Base-by-base conservation (phyloP, 2,113 vertebrate species). In the Callipepla squamata region DNA sequence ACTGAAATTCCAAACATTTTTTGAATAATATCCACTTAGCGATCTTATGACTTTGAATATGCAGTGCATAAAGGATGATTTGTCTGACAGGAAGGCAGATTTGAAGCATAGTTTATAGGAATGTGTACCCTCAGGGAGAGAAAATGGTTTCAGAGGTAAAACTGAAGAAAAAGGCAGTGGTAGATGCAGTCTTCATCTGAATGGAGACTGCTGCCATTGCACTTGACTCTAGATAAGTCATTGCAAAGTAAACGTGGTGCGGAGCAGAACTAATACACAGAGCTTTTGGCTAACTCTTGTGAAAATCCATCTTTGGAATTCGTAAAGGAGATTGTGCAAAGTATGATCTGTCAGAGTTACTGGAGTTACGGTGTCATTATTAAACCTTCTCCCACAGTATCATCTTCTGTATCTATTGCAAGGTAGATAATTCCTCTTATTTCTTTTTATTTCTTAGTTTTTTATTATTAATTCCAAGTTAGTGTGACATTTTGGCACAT, bases 1-100 rank as follows among this genome's bases (percentile, higher is more conserved):
- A 53, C 13, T 50, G 45, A 32, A 90, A 83, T 95, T 95, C 68
- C 85, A 80, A 66, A 48, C 28, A 48, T 81, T 92, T 90, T 96
- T 95, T 57, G 5, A 72, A 58, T 79, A 81, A 87, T 75, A 89
- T 11, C 40, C 36, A 59, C 47, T 91, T 89, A 72, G 20, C 57
- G 61, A 63, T 36, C 4, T 34, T 89, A 48, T 47, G n/a, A 40
- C 42, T 91, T 80, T 89, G 72, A 74, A 69, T 69, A 45, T 51
- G 26, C 42, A 59, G 38, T 79, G 50, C 7, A 66, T 19, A 76
- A 80, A 91, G 36, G 19, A 55, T 89, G n/a, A 69, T 89, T 69
- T 87, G 42, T 89, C 51, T 93, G 87, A 47, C 67, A 87, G 77
- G 40, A 92, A 88, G 74, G 45, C 19, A 93, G 67, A 89, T 81